These are phyloP conservation scores for Hetaerina americana DNA, from an alignment of 1,140 invertebrate genomes.

Conservation along the genomic window DNA sequence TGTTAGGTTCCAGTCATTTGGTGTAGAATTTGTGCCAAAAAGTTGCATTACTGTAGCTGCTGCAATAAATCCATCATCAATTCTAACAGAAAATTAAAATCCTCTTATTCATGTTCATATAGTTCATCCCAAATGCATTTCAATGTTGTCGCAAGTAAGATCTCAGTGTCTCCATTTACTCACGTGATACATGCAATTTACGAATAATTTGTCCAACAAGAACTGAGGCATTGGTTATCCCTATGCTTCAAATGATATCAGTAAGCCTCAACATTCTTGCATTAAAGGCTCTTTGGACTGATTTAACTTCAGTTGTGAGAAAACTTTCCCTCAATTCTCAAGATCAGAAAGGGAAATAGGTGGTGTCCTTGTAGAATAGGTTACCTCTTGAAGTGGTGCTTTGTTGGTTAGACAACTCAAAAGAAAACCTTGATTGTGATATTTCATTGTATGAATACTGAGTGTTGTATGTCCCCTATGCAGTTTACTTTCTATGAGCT, in stretches of 20 bases:
- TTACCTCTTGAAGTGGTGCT: neutral
- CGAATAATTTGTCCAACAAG: neutral
- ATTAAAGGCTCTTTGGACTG: neutral
- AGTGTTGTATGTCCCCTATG: neutral
- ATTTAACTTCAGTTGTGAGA: neutral
- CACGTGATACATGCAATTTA: neutral
- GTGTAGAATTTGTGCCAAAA: neutral
- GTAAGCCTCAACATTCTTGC: neutral
- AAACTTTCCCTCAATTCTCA: neutral
- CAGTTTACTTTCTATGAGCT: neutral
- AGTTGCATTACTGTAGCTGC: neutral
- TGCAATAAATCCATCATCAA: neutral
- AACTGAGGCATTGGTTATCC: neutral
- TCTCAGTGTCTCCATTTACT: neutral
- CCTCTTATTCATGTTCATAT: neutral
- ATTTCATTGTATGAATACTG: constrained; percentile 6
- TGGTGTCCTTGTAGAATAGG: neutral
- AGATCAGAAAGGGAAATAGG: neutral
- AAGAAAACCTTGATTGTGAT: constrained; percentile 7
- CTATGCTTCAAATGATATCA: neutral
- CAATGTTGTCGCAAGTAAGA: neutral
- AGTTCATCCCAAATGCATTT: neutral
- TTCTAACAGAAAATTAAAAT: neutral
- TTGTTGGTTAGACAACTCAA: neutral
- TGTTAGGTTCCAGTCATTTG: neutral